These are phyloP conservation scores for Ciconia stormi DNA, from an alignment of 2,113 vertebrate genomes.

Conservation along the genomic window DNA sequence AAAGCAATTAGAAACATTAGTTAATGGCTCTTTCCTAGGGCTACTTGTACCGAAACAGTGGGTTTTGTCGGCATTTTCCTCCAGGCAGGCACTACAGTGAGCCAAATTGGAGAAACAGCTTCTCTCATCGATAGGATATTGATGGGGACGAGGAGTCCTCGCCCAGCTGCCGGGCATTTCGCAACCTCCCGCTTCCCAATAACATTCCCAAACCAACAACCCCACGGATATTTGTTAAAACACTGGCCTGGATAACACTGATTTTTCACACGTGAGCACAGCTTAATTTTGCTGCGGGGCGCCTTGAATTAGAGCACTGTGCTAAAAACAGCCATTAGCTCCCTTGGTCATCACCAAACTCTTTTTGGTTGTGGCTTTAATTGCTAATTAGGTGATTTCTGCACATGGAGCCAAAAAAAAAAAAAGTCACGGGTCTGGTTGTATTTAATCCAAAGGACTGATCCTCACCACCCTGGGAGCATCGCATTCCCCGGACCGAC, in stretches of 20 bases:
- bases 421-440: rapidly evolving
- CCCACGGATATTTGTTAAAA: neutral
- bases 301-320: neutral
- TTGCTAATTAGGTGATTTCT: neutral
- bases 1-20: neutral
- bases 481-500: neutral
- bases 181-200: neutral
- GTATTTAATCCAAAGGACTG: too few species aligned
- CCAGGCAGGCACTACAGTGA: neutral
- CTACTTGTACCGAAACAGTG: rapidly evolving
- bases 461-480: neutral
- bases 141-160: neutral
- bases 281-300: neutral
- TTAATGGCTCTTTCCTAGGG: neutral
- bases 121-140: rapidly evolving
- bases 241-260: rapidly evolving
- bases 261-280: rapidly evolving
- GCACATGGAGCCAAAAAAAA: rapidly evolving
- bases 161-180: neutral
- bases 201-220: neutral
- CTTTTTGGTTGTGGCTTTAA: neutral
- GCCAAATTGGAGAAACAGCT: neutral
- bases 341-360: neutral
- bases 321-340: neutral
- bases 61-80: rapidly evolving